Base-by-base conservation (phyloP, 2,113 vertebrate genomes). In the Romanogobio albipinnatus region DNA sequence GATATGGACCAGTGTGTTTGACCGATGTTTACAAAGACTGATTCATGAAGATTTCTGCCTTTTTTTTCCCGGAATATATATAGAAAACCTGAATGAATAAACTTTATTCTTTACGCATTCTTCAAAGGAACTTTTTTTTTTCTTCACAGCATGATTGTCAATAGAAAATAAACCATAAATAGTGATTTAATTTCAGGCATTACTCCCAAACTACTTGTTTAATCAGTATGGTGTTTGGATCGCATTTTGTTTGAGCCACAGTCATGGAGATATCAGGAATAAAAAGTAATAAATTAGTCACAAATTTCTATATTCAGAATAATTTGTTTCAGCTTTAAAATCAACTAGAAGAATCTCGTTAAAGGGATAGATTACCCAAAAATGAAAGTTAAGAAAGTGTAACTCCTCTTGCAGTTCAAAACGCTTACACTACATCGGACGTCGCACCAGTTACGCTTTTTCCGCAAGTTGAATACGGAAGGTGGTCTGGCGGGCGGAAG, bases 51-150 rank as follows among this genome's bases (percentile, higher is more conserved):
- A 81, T 81, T 76, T 81, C 29, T 86, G 51, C 53, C 51, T 2
- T 70, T 11, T 76, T 74, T 14, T 76, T 73, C 39, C 24, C n/a
- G 24, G 29, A 43, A 51, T 61, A 24, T 61, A 24, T 66, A 4
- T 51, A 59, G 73, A 56, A 56, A 76, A 56, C 64, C 36, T 56
- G 76, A 74, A 76, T 61, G 33, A 85, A 85, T 85, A 87, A 82
- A 87, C 81, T 85, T 87, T 87, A 74, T 76, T 87, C 9, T 82
- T 26, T 73, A 26, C 45, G 64, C 45, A 13, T 36, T 11, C 6
- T 45, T 9, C 0, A 51, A 51, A 58, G 22, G 1, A 56, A 8
- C 9, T 56, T 19, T 4, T 15, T 15, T 73, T 6, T 5, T 15
- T 68, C 9, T 7, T 29, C 13, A 33, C 3, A 24, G 39, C 9